Evolutionary conservation across 2,113 vertebrate genomes (phyloP), one percentile per base, ranked within the genome.

Genomic region (Peromyscus polionotus): DNA sequence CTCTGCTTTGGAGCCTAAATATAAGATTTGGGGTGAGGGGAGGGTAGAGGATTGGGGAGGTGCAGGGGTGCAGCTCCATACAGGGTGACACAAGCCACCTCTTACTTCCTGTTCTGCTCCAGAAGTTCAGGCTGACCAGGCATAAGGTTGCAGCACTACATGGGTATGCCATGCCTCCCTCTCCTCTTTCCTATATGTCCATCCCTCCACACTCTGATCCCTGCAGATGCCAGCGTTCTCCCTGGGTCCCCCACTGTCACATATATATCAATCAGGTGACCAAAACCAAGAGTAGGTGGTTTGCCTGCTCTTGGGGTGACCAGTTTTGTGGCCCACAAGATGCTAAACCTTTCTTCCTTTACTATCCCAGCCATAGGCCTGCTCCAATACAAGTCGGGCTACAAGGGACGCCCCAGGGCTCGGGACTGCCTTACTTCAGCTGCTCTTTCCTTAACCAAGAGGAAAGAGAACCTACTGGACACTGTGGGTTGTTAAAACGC

Each of bases 61-160:
- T 16, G 1, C 24, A 3, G n/a, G 0, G 22, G 19, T 39, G 48
- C 19, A 28, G 31, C 7, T 26, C 42, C 51, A 3, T 28, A n/a
- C 0, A 6, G 12, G 31, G 26, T 24, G 14, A 16, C 7, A 11
- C 5, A 6, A 4, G 14, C 16, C 1, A 3, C 31, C 22, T 81
- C 14, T 10, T 42, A 17, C 36, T 10, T 72, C 2, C n/a, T 31
- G 31, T 7, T 73, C 42, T 42, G 72, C 19, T 76, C 57, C 0
- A 0, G n/a, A 26, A 33, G 24, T 48, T 6, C 16, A 83, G 68
- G n/a, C 33, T 2, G 1, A 48, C 22, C 61, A n/a, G 9, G 31
- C 20, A 39, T 54, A 26, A n/a, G 75, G 28, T 1, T 31, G 24
- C 19, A 4, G 3, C 0, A 2, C 39, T n/a, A 48, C 0, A 0